phyloP scores from a whole-genome alignment of 2,888 invertebrate genomes.

The Blastobasis adustella region DNA sequence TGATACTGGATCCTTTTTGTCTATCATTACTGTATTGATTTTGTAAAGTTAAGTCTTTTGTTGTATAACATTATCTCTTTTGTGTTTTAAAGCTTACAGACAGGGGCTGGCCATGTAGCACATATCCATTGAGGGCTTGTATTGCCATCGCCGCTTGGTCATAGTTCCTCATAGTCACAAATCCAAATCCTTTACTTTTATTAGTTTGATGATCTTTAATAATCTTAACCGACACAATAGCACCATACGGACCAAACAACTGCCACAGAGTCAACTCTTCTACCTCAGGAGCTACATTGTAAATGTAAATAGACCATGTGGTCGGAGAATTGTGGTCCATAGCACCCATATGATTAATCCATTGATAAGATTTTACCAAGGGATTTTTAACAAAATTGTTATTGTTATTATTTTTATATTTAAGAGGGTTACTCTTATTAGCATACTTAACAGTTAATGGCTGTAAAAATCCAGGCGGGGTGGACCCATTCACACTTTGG shows the following conservation, averaged over 20 bases:
- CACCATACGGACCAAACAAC: conserved; percentile 72
- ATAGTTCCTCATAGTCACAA: conserved; percentile 73
- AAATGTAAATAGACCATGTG: conserved; percentile 73
- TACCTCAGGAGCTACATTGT: conserved; percentile 70
- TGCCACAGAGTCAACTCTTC: conserved; percentile 72
- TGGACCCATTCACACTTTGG: conserved; percentile 63
- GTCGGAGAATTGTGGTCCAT: conserved; percentile 66
- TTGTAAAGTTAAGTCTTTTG: conserved; percentile 55
- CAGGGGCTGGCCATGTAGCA: conserved; percentile 64
- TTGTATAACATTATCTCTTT: conserved; percentile 69
- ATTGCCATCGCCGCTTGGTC: conserved; percentile 74
- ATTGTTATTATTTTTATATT: conserved; percentile 68
- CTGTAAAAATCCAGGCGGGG: conserved; percentile 70
- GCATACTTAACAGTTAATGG: conserved; percentile 75
- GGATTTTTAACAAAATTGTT: conserved; percentile 58
- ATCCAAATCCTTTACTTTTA: conserved; percentile 72
- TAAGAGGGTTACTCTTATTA: conserved; percentile 72
- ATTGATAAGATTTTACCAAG: conserved; percentile 64
- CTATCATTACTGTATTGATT: conserved; percentile 72
- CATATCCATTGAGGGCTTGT: conserved; percentile 68
- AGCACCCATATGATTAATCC: conserved; percentile 69
- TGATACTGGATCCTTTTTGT: conserved; percentile 51
- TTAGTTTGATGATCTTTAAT: conserved; percentile 72
- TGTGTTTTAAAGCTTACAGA: conserved; percentile 73
- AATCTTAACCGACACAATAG: conserved; percentile 73